Evolutionary conservation across 2,888 invertebrate species (phyloP), one percentile per base, ranked within the genome.

Genomic region (Hemaris fuciformis): DNA sequence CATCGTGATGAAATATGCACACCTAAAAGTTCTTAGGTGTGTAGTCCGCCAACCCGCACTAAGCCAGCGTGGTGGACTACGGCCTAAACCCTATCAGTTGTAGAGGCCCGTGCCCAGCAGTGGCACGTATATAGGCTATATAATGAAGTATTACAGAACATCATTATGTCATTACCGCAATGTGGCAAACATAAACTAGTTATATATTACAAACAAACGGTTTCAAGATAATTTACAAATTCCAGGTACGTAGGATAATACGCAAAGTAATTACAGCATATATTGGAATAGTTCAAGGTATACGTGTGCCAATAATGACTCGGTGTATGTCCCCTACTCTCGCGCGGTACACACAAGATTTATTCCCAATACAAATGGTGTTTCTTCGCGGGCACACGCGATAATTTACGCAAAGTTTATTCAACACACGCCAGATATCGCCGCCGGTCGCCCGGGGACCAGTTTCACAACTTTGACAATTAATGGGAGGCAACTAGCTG

Each of bases 391-490:
- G 48, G 48, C 56, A 66, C 67, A 63, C 60, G 62, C 70, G 66
- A 73, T 75, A 76, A 76, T 79, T 78, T 71, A 65, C 68, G 60
- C 69, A 69, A 80, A 77, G 72, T 79, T 79, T 67, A 72, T 69
- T 71, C 67, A 77, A 75, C 76, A 77, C 72, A 75, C 76, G 69
- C 68, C 66, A 71, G 77, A 79, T 80, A 82, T 77, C 76, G 72
- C 67, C 64, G 53, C 66, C 57, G 57, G 61, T 61, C 61, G 61
- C 61, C 57, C 45, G 46, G 61, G 61, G 61, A 25, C 45, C 45
- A 38, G 57, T 61, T 61, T 6, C 57, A 31, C 34, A 66, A 69
- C 67, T 69, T 66, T 45, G 61, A 67, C 66, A 65, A 67, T 69
- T 66, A 69, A 69, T 67, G 63, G 59, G 59, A 34, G 23, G 38